Percentiles rank a stretch among this genome's conserved stretches.
Evolutionary conservation across 2,888 invertebrate genomes (phyloP).

Genomic region (Venusia cambrica): DNA sequence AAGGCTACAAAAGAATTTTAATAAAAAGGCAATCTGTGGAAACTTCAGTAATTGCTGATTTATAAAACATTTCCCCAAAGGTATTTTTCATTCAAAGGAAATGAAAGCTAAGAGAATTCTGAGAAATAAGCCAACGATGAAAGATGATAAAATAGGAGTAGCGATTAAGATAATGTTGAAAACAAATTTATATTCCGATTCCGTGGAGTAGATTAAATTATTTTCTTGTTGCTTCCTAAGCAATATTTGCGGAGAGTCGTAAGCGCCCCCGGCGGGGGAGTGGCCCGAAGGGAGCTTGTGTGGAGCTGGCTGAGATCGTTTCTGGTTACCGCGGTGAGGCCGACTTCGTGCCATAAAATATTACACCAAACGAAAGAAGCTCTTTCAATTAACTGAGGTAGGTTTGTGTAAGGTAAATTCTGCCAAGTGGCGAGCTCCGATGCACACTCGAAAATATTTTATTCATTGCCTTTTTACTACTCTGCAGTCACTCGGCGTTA

Average conservation of each 20-base stretch:
- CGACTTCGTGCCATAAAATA: constrained; percentile 67
- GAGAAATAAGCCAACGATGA: constrained; percentile 46
- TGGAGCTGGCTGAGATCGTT: constrained; percentile 54
- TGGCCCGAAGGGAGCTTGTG: constrained; percentile 51
- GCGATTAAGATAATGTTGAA: constrained; percentile 67
- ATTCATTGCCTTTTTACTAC: constrained; percentile 32
- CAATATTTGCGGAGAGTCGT: constrained; percentile 49
- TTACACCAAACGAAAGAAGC: constrained; percentile 74
- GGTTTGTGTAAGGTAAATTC: constrained; percentile 68
- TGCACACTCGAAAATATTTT: constrained; percentile 49
- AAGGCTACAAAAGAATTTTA: constrained; percentile 31
- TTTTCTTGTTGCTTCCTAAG: constrained; percentile 64
- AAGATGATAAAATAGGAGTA: constrained; percentile 59
- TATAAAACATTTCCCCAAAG: constrained; percentile 39
- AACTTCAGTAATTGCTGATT: constrained; percentile 43
- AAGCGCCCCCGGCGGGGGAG: constrained; percentile 51
- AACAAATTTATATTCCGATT: constrained; percentile 72
- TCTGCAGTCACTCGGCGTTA: constrained; percentile 8
- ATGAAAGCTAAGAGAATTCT: constrained; percentile 48
- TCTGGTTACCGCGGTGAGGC: constrained; percentile 44
- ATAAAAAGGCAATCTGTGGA: constrained; percentile 34
- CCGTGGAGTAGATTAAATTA: constrained; percentile 66
- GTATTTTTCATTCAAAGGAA: constrained; percentile 42
- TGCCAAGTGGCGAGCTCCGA: constrained; percentile 54
- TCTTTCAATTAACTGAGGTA: constrained; percentile 75